Evolutionary conservation across 2,888 invertebrate species (phyloP), one percentile per base, ranked within the genome.

Genomic region (Temnothorax unifasciatus): DNA sequence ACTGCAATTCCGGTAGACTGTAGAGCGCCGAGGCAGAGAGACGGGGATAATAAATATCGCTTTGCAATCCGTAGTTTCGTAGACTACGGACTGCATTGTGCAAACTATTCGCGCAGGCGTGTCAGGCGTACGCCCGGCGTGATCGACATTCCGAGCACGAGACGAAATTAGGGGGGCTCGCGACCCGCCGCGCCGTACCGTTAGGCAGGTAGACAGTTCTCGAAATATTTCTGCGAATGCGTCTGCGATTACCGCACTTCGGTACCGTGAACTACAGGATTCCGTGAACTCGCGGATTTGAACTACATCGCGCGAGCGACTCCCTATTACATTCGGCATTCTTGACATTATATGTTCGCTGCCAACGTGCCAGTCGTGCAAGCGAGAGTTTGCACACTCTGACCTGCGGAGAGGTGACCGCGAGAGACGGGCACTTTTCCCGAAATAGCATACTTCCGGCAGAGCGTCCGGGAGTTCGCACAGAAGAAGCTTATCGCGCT

Each of bases 41-140:
- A 54, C 41, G 41, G n/a, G 71, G 41, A 59, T 52, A 73, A 73
- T 79, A 79, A 79, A 79, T 73, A 79, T 79, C 73, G 47, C 59
- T 73, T 79, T 38, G 79, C 73, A 21, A 79, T 79, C 73, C 71
- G 79, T 71, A 79, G 47, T 59, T 71, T 71, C 79, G 44, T 29
- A 54, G 76, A 44, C 18, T 61, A 61, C 59, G 13, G 41, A n/a
- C 29, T 69, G 54, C 29, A 57, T 57, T 47, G 79, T 38, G 79
- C 71, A 59, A 71, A 71, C 71, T 59, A 59, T 71, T 79, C 34
- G 59, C 47, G 66, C 76, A 76, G 76, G 38, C 64, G 34, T 71
- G 44, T 79, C 71, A 18, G 41, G n/a, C 21, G 34, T 34, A n/a
- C 9, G 41, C 15, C 8, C 13, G 38, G 8, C 38, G 44, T 25